phyloP scores from a whole-genome alignment of 1,140 invertebrate genomes.

The Anoplolepis gracilipes region DNA sequence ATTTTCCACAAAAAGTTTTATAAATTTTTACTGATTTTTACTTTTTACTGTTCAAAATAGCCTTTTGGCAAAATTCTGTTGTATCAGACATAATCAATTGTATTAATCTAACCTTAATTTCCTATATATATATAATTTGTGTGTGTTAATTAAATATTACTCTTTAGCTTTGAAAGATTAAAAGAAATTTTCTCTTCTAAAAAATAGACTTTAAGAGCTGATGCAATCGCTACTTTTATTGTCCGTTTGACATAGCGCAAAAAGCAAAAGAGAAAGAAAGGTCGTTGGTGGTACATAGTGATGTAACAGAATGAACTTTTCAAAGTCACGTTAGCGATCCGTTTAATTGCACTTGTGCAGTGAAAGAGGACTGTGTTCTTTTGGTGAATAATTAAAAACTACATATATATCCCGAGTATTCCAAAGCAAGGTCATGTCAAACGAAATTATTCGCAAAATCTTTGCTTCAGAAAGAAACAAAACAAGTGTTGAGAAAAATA shows the following conservation, averaged over 20 bases:
- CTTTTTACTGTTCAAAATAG: no score
- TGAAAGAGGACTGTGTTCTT: conserved; percentile 30
- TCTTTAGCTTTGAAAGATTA: not conserved
- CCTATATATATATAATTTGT: not conserved
- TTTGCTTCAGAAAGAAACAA: not conserved
- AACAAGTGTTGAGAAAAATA: not conserved
- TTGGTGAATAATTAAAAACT: conserved; percentile 67
- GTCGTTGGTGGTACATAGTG: no score
- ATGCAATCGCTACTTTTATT: conserved; percentile 44
- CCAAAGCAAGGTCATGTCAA: not conserved
- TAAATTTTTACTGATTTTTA: no score
- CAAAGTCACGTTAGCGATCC: conserved; percentile 61
- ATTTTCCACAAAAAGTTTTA: no score
- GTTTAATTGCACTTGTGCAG: conserved; percentile 65
- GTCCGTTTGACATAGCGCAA: not conserved
- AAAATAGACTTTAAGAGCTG: not conserved
- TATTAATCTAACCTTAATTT: not conserved
- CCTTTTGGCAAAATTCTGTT: not conserved
- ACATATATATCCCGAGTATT: conserved; percentile 10
- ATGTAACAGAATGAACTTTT: conserved; percentile 47
- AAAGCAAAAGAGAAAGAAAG: conserved; percentile 21
- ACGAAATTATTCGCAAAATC: not conserved
- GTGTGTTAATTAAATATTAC: not conserved
- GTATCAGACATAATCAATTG: not conserved
- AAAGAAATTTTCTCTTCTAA: not conserved